phyloP scores from a whole-genome alignment of 2,797 vertebrate species.

The Pterois miles region DNA sequence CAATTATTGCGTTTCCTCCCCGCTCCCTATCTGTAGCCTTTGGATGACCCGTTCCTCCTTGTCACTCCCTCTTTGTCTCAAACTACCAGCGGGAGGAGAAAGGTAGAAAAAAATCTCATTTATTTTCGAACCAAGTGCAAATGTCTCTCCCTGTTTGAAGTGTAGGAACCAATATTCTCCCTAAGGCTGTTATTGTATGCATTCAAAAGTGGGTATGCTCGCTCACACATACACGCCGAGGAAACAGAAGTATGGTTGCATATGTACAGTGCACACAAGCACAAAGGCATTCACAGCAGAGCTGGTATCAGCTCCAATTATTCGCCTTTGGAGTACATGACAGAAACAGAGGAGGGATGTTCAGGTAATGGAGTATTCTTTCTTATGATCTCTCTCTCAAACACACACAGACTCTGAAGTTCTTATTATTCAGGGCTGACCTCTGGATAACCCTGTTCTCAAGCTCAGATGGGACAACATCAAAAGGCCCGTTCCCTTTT shows the following conservation, averaged over 20 bases:
- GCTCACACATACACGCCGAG: conserved; percentile 7
- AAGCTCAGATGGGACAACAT: conserved; percentile 78
- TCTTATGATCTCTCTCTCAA: conserved; percentile 58
- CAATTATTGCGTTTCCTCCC: conserved; percentile 64
- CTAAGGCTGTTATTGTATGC: conserved; percentile 22
- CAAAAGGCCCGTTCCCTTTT: conserved; percentile 79
- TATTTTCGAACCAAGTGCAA: conserved; percentile 50
- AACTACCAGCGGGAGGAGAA: conserved; percentile 51
- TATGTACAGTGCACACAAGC: conserved; percentile 23
- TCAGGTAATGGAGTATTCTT: conserved; percentile 73
- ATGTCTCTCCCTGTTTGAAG: conserved; percentile 44
- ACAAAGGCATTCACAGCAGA: conserved; percentile 30
- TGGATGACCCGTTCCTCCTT: conserved; percentile 64
- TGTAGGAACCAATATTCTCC: conserved; percentile 16
- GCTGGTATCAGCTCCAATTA: conserved; percentile 57
- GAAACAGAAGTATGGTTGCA: conserved; percentile 10
- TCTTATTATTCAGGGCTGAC: conserved; percentile 79
- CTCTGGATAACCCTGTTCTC: conserved; percentile 78
- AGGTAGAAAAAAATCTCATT: conserved; percentile 48
- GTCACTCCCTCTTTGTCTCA: conserved; percentile 65
- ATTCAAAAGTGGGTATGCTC: neutral
- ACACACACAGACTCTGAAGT: conserved; percentile 58
- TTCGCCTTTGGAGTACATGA: conserved; percentile 52
- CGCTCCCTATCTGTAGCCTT: conserved; percentile 58
- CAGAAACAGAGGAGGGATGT: conserved; percentile 58